Base-by-base conservation (phyloP, 2,797 vertebrate genomes). In the Enteromius radiatus region DNA sequence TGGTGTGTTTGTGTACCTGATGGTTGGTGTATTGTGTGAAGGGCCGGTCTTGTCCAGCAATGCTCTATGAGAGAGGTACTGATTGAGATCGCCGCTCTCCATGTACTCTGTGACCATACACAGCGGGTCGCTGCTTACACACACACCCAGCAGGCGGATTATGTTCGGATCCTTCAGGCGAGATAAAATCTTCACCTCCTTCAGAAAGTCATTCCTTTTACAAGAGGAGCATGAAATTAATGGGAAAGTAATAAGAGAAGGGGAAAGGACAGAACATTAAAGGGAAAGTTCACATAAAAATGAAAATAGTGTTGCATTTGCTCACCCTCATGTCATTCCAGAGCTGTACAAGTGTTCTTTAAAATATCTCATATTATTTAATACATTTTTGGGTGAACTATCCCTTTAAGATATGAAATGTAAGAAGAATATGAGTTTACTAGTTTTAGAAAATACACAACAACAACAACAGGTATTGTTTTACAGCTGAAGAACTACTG, bases 51-150 rank as follows among this genome's bases (percentile, higher is more conserved):
- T 97, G 89, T 96, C 96, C 85, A 96, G 94, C 78, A 97, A 93
- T 83, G 95, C 95, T 2, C 95, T 90, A 19, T 96, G 95, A 5
- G 94, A 95, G 76, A 98, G 95, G 88, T 97, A 98, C 91, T 97
- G 97, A 91, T 98, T 97, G 71, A 98, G 92, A 91, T 98, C 97
- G 0, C 97, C 97, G 0, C 97, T 96, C 91, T 97, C 97, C 97
- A 98, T 98, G 92, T 98, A 98, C 86, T 98, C 97, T 0, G 97
- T 98, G 76, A 98, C 96, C 97, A 98, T 98, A 79, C 96, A 98
- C 70, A 98, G 94, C 0, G 97, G 97, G 81, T 98, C 97, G 0
- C 96, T 96, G 90, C 96, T 96, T 89, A 97, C 95, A 43, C 97
- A 98, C 88, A 98, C 97, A 0, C 97, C 97, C 91, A 98, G 92